Evolutionary conservation across 2,797 vertebrate genomes (phyloP).

Genomic region (Anas flavirostris): DNA sequence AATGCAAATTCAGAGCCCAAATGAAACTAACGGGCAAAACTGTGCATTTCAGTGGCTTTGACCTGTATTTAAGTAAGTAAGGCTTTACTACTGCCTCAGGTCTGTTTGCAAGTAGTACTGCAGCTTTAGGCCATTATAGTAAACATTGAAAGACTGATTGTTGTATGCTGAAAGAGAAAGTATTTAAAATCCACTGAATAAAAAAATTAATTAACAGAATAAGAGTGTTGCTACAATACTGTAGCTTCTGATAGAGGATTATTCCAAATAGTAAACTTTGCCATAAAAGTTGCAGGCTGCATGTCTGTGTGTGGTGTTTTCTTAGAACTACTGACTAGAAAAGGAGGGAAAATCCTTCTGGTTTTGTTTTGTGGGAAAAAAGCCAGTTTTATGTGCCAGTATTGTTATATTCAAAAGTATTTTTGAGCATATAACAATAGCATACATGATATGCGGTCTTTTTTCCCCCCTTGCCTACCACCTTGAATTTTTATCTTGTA

Average conservation of each 20-base stretch:
- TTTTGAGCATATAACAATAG: slow-evolving; percentile 25
- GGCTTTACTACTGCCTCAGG: slow-evolving; percentile 21
- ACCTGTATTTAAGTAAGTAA: not conserved
- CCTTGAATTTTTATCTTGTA: slow-evolving; percentile 46
- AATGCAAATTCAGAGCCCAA: not conserved
- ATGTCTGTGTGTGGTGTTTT: slow-evolving; percentile 18
- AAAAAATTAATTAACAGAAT: not conserved
- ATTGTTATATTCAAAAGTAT: slow-evolving; percentile 35
- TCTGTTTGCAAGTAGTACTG: slow-evolving; percentile 14
- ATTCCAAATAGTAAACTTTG: slow-evolving; percentile 9
- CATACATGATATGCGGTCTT: not conserved
- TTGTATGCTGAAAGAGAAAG: slow-evolving; percentile 1
- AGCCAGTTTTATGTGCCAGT: slow-evolving; percentile 44
- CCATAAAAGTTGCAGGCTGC: not conserved
- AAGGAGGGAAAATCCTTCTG: not conserved
- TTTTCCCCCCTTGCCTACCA: slow-evolving; percentile 37
- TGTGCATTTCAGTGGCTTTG: not conserved
- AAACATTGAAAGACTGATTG: not conserved
- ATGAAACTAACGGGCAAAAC: not conserved
- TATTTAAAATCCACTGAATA: not conserved
- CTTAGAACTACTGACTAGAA: slow-evolving; percentile 31
- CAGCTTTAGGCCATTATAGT: not conserved
- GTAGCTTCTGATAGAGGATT: not conserved
- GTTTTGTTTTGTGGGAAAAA: slow-evolving; percentile 20
- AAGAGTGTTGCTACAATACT: not conserved